Base-by-base conservation (phyloP, 2,888 invertebrate species). In the Amiota mariae region DNA sequence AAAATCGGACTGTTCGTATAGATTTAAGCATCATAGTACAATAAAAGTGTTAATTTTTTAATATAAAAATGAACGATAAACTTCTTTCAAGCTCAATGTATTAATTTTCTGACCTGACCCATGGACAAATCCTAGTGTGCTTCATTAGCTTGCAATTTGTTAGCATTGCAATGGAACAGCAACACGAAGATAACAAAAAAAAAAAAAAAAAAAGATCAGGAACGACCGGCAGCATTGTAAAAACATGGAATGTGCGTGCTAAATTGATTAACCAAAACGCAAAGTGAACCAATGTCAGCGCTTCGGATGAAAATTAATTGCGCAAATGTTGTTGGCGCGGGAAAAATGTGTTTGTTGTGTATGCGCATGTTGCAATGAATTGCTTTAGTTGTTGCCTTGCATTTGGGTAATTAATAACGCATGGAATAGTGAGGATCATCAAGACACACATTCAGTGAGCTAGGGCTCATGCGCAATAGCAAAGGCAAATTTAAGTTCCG, bases 191-290 rank as follows among this genome's bases (percentile, higher is more conserved):
- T 20, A 11, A 59, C 63, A 36, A 36, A n/a, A n/a, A n/a, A n/a
- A n/a, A 1, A 24, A 3, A 24, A 24, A 24, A 24, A 24, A 24
- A 24, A 24, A 24, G 24, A 24, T 6, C 36, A 6, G 36, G 36
- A 36, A 36, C 36, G 36, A 36, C 8, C 36, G 8, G 36, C 36
- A 36, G 36, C 36, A 36, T 63, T 3, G 63, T n/a, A 46, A n/a
- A 36, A 51, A 68, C 67, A 68, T 51, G 24, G 24, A 68, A 51
- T 68, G 67, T 74, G 78, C 78, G 78, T 78, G 78, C 76, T 57
- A 76, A 78, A 76, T 78, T 78, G 78, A 78, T 78, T 73, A 78
- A 74, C 74, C 76, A 75, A 56, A 70, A 72, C 72, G 70, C 70
- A 73, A 36, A 36, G 73, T 76, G 76, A 66, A 66, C 48, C 13